Evolutionary conservation across 2,797 vertebrate species (phyloP).

Genomic region (Lerista edwardsae): DNA sequence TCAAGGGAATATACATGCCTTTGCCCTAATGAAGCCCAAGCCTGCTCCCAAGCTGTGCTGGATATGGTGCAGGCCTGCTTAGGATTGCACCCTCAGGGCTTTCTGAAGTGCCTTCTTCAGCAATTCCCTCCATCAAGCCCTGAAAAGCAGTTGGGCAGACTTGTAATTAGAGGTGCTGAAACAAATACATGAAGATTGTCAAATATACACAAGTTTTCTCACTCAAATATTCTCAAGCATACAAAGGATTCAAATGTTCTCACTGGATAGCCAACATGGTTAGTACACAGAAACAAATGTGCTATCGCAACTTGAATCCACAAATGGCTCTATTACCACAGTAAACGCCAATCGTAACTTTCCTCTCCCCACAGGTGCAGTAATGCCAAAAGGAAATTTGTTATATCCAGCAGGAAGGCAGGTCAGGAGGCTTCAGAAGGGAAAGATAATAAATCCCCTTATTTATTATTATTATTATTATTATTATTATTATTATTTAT

Average conservation of each 20-base stretch:
- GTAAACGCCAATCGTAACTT: neutral
- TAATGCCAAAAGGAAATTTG: too few species aligned
- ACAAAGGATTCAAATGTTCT: too few species aligned
- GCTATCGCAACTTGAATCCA: neutral
- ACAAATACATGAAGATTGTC: neutral
- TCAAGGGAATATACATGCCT: too few species aligned
- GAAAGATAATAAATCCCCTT: too few species aligned
- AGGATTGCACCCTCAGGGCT: neutral
- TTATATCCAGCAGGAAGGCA: neutral
- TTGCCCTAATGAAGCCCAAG: too few species aligned
- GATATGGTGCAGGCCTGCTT: too few species aligned
- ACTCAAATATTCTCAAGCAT: too few species aligned
- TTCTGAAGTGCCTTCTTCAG: neutral
- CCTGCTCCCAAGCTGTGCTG: too few species aligned
- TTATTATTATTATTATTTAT: too few species aligned
- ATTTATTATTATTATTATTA: too few species aligned
- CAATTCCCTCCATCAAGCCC: neutral
- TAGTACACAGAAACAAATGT: neutral
- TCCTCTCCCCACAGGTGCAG: neutral
- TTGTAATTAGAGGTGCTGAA: neutral
- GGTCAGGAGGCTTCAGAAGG: too few species aligned
- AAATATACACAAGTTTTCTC: neutral
- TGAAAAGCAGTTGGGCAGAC: neutral
- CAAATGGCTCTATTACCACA: neutral
- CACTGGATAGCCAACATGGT: neutral